phyloP scores from a whole-genome alignment of 2,888 invertebrate genomes.

The Eupithecia inturbata region DNA sequence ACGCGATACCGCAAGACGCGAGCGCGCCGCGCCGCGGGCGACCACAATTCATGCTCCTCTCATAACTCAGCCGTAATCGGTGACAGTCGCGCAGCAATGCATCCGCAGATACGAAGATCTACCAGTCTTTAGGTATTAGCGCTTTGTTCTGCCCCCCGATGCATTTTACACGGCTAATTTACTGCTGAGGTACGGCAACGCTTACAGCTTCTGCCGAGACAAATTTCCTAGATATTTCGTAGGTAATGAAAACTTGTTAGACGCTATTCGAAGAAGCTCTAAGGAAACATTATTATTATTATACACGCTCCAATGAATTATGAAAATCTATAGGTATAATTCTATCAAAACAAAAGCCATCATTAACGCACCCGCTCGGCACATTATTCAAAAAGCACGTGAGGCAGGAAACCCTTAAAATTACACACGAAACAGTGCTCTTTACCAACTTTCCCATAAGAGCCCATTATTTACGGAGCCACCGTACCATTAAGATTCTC shows the following conservation, averaged over 20 bases:
- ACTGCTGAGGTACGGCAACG: conserved; percentile 40
- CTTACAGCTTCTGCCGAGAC: conserved; percentile 19
- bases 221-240: conserved; percentile 16
- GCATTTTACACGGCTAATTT: conserved; percentile 62
- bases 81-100: conserved; percentile 64
- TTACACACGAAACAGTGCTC: conserved; percentile 83
- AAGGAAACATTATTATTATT: background rate
- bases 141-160: conserved; percentile 61
- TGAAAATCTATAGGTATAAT: conserved; percentile 38
- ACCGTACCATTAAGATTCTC: conserved; percentile 84
- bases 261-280: background rate
- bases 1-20: conserved; percentile 40
- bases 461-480: conserved; percentile 83
- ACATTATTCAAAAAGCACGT: conserved; percentile 82
- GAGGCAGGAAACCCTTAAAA: conserved; percentile 80
- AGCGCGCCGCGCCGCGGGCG: conserved; percentile 57
- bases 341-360: conserved; percentile 67
- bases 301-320: conserved; percentile 15
- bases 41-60: conserved; percentile 66
- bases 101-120: conserved; percentile 69
- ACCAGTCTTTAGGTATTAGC: conserved; percentile 44
- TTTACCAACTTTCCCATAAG: conserved; percentile 83
- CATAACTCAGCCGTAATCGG: conserved; percentile 76
- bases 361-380: conserved; percentile 71
- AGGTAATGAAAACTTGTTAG: conserved; percentile 7